phyloP scores from a whole-genome alignment of 2,113 vertebrate species.

The Zapornia atra region DNA sequence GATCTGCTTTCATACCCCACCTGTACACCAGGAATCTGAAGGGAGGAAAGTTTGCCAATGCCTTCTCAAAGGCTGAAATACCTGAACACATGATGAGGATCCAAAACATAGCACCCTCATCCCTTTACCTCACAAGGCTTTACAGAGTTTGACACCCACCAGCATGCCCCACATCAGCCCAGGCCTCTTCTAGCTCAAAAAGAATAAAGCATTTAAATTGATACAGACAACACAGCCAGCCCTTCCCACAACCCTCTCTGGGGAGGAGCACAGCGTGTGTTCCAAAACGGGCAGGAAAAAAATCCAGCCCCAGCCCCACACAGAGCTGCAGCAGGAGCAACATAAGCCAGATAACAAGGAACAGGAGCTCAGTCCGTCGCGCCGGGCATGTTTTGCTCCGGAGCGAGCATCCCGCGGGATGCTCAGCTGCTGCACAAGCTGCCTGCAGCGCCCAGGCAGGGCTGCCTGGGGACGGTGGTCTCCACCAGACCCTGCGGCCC shows the following conservation, averaged over 20 bases:
- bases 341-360: accelerated
- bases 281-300: not conserved
- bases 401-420: accelerated
- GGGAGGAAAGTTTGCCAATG: not conserved
- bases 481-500: not conserved
- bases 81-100: not conserved
- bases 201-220: not conserved
- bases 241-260: accelerated
- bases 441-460: not conserved
- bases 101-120: too few relatives aligned
- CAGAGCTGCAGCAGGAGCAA: not conserved
- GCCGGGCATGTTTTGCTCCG: accelerated
- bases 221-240: accelerated
- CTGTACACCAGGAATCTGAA: not conserved
- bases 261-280: not conserved
- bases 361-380: accelerated
- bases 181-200: not conserved
- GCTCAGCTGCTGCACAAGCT: not conserved
- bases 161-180: accelerated
- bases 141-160: not conserved
- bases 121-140: too few relatives aligned
- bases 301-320: not conserved
- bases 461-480: not conserved
- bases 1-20: not conserved
- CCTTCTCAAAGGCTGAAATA: not conserved